A percentile compares a stretch with the other conserved stretches of the same genome.
These are phyloP conservation scores for Pluvialis apricaria DNA, from an alignment of 2,113 vertebrate genomes.

Conservation along the genomic window DNA sequence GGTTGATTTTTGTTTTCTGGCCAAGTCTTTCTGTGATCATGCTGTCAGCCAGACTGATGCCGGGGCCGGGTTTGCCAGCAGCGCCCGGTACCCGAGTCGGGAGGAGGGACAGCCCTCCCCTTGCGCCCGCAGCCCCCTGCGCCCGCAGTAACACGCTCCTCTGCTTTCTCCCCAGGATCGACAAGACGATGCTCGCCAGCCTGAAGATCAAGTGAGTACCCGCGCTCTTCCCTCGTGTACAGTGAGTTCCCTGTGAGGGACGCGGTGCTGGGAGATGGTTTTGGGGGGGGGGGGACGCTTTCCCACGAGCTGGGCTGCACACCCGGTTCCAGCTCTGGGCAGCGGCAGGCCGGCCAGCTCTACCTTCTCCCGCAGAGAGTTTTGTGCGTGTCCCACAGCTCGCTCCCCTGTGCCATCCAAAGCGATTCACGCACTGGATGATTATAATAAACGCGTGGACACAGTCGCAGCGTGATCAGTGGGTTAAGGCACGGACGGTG, in stretches of 20 bases:
- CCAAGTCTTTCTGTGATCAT: neutral
- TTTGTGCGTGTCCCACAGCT: neutral
- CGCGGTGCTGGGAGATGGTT: fast-evolving
- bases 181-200: constrained; percentile 81
- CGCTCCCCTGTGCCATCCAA: neutral
- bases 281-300: neutral
- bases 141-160: neutral
- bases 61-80: neutral
- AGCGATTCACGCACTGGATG: neutral
- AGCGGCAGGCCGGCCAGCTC: neutral
- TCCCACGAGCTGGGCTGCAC: neutral
- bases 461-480: fast-evolving
- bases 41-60: fast-evolving
- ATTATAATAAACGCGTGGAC: fast-evolving
- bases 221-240: fast-evolving
- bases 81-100: fast-evolving
- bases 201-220: constrained; percentile 83
- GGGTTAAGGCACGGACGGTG: neutral
- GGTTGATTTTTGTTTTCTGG: neutral
- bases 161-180: constrained; percentile 76
- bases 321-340: neutral
- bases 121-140: no score
- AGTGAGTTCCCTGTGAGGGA: no score
- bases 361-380: fast-evolving
- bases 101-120: neutral